phyloP scores from a whole-genome alignment of 2,888 invertebrate species.

The Augochlorella aurata region DNA sequence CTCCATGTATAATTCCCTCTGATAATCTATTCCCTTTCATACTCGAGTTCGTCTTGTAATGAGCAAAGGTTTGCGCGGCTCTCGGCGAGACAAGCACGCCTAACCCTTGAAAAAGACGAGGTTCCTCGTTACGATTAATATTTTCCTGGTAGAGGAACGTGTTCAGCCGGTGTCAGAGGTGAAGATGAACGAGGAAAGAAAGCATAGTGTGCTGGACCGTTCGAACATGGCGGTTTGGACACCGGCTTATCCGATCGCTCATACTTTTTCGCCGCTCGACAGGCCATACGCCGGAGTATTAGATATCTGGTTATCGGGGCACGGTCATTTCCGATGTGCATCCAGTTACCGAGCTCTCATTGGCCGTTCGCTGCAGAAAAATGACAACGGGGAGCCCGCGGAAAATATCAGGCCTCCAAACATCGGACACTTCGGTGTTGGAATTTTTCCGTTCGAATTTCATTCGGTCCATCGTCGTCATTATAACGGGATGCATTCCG shows the following conservation, averaged over 20 bases:
- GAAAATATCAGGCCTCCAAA: not conserved
- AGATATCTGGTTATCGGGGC: constrained; percentile 74
- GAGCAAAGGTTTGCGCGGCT: constrained; percentile 44
- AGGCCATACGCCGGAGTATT: constrained; percentile 71
- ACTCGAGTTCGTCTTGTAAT: constrained; percentile 47
- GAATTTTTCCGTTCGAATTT: not conserved
- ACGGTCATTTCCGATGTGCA: constrained; percentile 68
- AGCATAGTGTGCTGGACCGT: constrained; percentile 2
- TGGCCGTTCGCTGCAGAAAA: constrained; percentile 42
- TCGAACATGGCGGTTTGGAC: constrained; percentile 58
- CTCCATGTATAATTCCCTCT: constrained; percentile 51
- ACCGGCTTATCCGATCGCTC: constrained; percentile 71
- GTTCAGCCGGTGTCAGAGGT: not conserved
- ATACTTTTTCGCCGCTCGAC: constrained; percentile 69
- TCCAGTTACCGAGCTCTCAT: constrained; percentile 63
- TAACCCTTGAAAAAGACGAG: constrained; percentile 28
- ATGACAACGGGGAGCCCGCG: not conserved
- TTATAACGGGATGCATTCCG: not conserved
- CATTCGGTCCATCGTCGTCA: not conserved
- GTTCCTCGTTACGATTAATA: constrained; percentile 45
- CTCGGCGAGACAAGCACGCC: constrained; percentile 20
- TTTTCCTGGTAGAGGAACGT: constrained; percentile 17
- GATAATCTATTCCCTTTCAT: constrained; percentile 59
- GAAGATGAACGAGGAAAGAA: constrained; percentile 2
- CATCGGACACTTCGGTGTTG: not conserved